phyloP scores from a whole-genome alignment of 2,797 vertebrate genomes.

The Gila robusta region DNA sequence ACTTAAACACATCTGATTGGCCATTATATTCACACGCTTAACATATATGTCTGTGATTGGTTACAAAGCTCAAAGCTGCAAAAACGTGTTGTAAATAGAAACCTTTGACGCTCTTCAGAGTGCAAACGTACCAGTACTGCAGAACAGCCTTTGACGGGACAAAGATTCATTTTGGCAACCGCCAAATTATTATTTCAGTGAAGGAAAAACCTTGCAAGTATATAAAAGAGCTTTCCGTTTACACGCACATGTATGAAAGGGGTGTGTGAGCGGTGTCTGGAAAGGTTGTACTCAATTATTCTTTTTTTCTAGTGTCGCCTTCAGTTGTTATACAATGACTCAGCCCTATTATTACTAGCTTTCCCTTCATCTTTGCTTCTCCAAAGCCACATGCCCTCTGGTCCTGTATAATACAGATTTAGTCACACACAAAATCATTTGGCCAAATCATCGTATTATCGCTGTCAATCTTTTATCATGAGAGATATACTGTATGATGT shows the following conservation, averaged over 20 bases:
- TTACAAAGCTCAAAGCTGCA: background rate
- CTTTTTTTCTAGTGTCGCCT: slow-evolving; percentile 1
- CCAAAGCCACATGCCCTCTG: slow-evolving; percentile 70
- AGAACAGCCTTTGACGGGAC: background rate
- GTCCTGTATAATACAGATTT: slow-evolving; percentile 55
- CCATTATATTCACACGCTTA: background rate
- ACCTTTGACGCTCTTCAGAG: background rate
- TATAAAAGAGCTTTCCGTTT: slow-evolving; percentile 8
- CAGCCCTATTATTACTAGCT: slow-evolving; percentile 59
- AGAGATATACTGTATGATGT: slow-evolving; percentile 53
- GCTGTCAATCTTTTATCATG: slow-evolving; percentile 60
- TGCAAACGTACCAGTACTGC: background rate
- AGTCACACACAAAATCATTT: slow-evolving; percentile 64
- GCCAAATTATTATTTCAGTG: background rate
- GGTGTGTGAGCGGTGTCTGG: slow-evolving; percentile 27
- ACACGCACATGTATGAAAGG: slow-evolving; percentile 2
- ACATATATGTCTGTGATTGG: background rate
- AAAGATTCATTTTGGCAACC: background rate
- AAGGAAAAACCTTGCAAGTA: background rate
- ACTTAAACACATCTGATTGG: background rate
- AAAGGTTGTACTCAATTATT: slow-evolving; percentile 53
- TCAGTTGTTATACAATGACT: slow-evolving; percentile 55
- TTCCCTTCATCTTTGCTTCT: slow-evolving; percentile 69
- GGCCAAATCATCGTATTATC: slow-evolving; percentile 56
- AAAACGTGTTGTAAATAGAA: background rate